Evolutionary conservation across 2,797 vertebrate species (phyloP), one percentile per base, ranked within the genome.

Genomic region (Masticophis lateralis): DNA sequence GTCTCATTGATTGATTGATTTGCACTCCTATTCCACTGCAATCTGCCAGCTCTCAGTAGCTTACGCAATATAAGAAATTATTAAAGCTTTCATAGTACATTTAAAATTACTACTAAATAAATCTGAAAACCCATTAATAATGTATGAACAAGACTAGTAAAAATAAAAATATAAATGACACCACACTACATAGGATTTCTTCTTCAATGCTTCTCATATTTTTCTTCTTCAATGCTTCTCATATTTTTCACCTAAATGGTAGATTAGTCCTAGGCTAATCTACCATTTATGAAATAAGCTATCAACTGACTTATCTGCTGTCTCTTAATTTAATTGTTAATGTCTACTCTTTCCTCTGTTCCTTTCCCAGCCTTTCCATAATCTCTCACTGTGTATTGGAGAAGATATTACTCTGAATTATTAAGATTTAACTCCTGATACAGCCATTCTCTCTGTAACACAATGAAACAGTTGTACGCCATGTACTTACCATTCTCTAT

Each of bases 401-500:
- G 86, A 74, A 27, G 56, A 14, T 32, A 88, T 28, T 88, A 16
- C 5, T 69, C 28, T 92, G 51, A 88, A 32, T 27, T 12, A 66
- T 51, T 87, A 47, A 60, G 11, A 47, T 60, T 47, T 86, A 51
- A 86, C 37, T 16, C 61, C 32, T 43, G 20, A 56, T 63, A 56
- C 4, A 61, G 47, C 74, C 28, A 92, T 92, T 9, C 1, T 16
- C 37, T 47, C 25, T 9, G 79, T 47, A 16, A 51, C 5, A 3
- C 25, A 47, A 27, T 63, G 83, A 87, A 87, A 87, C 61, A 60
- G 6, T 55, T 14, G n/a, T 74, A 32, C 3, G 9, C 16, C 43
- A 27, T 3, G 1, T 37, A 94, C 98, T 98, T 97, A 99, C 99
- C 99, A 86, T 96, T 98, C 95, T 98, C 97, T 37, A 98, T 98